A percentile compares a stretch with the other conserved stretches of the same genome.
Evolutionary conservation across 2,113 vertebrate species (phyloP).

Genomic region (Gnathonemus echidnorhynchus): DNA sequence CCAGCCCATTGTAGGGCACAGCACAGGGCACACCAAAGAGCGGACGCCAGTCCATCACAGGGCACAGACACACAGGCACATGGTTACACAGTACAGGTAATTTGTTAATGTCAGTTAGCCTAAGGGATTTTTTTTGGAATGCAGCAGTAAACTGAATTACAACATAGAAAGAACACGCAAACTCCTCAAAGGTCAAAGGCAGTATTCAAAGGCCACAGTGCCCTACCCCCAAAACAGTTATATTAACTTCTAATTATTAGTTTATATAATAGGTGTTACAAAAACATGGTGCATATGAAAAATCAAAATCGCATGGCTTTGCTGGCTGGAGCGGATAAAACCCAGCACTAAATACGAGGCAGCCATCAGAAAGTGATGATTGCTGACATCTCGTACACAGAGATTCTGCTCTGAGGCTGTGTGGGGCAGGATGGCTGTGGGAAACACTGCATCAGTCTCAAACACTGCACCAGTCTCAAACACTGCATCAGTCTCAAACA

Average conservation of each 20-base stretch:
- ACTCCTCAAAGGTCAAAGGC: background rate
- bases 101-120: background rate
- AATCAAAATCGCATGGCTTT: background rate
- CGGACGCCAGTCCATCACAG: background rate
- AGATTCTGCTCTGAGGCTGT: background rate
- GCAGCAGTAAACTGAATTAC: background rate
- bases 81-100: background rate
- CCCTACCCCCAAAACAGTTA: background rate
- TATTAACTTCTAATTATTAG: background rate
- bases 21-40: background rate
- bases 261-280: background rate
- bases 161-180: background rate
- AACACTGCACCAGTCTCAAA: background rate
- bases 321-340: background rate
- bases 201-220: background rate
- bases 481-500: background rate
- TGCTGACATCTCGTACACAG: background rate
- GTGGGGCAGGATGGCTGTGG: background rate
- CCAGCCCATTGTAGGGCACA: background rate
- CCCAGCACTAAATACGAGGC: background rate
- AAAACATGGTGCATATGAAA: background rate
- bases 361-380: background rate
- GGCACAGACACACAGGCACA: background rate
- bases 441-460: background rate
- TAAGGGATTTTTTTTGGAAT: background rate